These are phyloP conservation scores for Sebastes diaconus DNA, from an alignment of 2,797 vertebrate genomes.

Conservation along the genomic window DNA sequence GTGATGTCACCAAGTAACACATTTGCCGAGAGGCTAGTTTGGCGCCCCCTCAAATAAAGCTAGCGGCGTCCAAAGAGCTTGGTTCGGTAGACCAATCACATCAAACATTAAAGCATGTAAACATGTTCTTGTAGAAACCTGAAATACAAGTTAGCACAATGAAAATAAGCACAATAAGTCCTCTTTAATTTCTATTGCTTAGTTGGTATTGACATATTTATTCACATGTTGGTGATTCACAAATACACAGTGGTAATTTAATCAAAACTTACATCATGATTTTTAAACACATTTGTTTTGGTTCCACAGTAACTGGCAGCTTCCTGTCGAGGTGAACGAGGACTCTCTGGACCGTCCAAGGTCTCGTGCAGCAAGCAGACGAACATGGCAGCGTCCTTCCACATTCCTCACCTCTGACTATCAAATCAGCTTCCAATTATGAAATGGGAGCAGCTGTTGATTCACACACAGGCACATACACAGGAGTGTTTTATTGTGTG, in stretches of 20 bases:
- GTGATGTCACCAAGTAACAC: too few species aligned
- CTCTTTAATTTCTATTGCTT: neutral
- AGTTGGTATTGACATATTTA: slow-evolving; percentile 28
- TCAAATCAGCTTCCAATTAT: slow-evolving; percentile 55
- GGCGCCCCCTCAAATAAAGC: too few species aligned
- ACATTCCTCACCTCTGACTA: slow-evolving; percentile 61
- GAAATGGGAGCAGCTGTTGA: neutral
- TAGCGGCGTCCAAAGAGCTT: too few species aligned
- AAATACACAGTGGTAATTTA: slow-evolving; percentile 16
- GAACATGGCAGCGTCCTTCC: slow-evolving; percentile 48
- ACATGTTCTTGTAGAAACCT: too few species aligned
- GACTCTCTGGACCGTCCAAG: neutral
- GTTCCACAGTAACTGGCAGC: neutral
- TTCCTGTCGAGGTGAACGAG: slow-evolving; percentile 17
- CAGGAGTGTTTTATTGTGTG: neutral
- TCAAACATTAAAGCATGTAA: too few species aligned
- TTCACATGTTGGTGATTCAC: neutral
- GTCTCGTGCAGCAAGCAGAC: slow-evolving; percentile 1
- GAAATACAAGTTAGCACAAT: too few species aligned
- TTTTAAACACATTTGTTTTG: slow-evolving; percentile 30
- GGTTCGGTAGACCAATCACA: too few species aligned
- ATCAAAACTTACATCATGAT: slow-evolving; percentile 7
- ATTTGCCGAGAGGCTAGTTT: too few species aligned
- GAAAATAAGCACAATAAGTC: too few species aligned
- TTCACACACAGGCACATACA: neutral